Conservation (phyloP, 2,888 invertebrate species). For the Spialia ferax region DNA sequence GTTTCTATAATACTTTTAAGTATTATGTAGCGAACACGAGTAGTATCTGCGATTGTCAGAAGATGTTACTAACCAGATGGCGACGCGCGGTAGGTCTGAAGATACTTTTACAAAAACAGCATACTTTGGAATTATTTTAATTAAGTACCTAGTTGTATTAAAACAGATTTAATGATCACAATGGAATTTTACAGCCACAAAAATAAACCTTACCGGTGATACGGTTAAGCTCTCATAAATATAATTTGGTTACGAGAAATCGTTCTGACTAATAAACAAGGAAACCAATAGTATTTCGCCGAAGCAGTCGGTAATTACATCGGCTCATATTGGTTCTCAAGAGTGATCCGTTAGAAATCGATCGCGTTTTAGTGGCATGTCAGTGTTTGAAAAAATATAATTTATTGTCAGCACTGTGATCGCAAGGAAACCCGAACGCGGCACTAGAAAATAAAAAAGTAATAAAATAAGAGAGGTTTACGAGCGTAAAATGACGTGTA, state of each 20-base stretch:
- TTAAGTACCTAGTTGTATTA: neutral
- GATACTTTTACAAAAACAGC: constrained; percentile 62
- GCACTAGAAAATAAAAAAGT: constrained; percentile 85
- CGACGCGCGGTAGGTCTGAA: constrained; percentile 73
- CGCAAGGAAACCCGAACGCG: constrained; percentile 82
- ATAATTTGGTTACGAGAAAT: constrained; percentile 63
- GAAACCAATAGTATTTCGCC: constrained; percentile 79
- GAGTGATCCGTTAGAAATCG: constrained; percentile 86
- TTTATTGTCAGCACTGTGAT: constrained; percentile 84
- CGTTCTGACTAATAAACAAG: constrained; percentile 81
- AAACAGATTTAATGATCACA: neutral
- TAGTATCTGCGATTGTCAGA: constrained; percentile 78
- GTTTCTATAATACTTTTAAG: constrained; percentile 27
- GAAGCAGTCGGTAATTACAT: constrained; percentile 79
- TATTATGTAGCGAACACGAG: constrained; percentile 51
- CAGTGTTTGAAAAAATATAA: constrained; percentile 84
- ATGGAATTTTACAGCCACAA: constrained; percentile 2
- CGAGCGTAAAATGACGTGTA: constrained; percentile 84
- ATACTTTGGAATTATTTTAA: constrained; percentile 9
- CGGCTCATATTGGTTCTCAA: constrained; percentile 79
- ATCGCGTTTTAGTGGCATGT: constrained; percentile 85
- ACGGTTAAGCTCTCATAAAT: constrained; percentile 54
- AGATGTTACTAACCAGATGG: constrained; percentile 83
- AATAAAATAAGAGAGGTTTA: constrained; percentile 84
- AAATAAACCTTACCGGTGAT: constrained; percentile 13